Base-by-base conservation (phyloP, 2,797 vertebrate species). In the Acanthornis magna region DNA sequence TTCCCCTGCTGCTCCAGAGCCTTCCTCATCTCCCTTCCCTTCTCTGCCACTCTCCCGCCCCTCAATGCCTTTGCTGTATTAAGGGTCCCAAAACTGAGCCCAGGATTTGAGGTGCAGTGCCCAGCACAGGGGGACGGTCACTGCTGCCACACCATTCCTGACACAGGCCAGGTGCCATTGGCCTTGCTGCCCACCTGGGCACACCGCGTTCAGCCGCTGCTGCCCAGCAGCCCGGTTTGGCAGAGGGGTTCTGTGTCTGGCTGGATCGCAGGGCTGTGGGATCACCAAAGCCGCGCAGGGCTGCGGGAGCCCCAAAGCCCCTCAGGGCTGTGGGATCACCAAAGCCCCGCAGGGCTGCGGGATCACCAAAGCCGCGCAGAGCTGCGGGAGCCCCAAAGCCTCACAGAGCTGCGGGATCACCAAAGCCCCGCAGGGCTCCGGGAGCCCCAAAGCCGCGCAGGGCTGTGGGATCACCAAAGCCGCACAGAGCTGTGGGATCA, bases 31-130 rank as follows among this genome's bases (percentile, higher is more conserved):
- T 48, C 57, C 0, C 0, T 30, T 43, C 63, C 63, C 23, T 50
- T 26, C 29, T 20, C 38, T 19, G 65, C 32, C 36, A 7, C 0
- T 0, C 2, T 57, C 27, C 63, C 70, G 22, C 16, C 36, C 20
- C 43, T 57, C 55, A 7, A 1, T 7, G 27, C 26, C 36, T 26
- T n/a, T 34, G 11, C 11, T 3, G 67, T 2, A 2, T 5, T 5
- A 48, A 42, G 27, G 9, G 9, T 19, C 21, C 42, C 48, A 29
- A 9, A 32, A 9, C 0, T 20, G 48, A 2, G 1, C 42, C 0
- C 48, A 17, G 42, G 42, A 2, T 17, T 4, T 3, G 4, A 42
- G 40, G 22, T 6, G 42, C 10, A 14, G 26, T 4, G 57, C 34
- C 42, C 43, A 32, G 58, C 62, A 20, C 48, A 27, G 55, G 2